A percentile compares a stretch with the other conserved stretches of the same genome.
Evolutionary conservation across 2,113 vertebrate species (phyloP).

Genomic region (Pan troglodytes): NHGRI_mPanTro3-v2.1_pri NC_072404.2:141821001-141821500

Average conservation of each 20-base stretch:
- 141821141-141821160: not conserved
- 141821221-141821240: not conserved
- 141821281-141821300: not conserved
- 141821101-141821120: not conserved
- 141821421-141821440: not conserved
- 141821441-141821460: not conserved
- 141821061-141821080: not conserved
- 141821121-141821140: not conserved
- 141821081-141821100: not conserved
- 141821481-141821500: not conserved
- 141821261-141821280: not conserved
- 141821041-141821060: not conserved
- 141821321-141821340: not conserved
- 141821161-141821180: not conserved
- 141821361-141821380: not conserved
- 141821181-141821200: not conserved
- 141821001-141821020: not conserved
- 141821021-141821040: not conserved
- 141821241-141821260: not conserved
- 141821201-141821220: not conserved
- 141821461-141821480: not conserved
- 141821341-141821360: not conserved
- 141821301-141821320: not conserved
- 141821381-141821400: not conserved
- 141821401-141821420: not conserved